Evolutionary conservation across 1,140 invertebrate species (phyloP), one percentile per base, ranked within the genome.

Genomic region (Bathynomus jamesi): DNA sequence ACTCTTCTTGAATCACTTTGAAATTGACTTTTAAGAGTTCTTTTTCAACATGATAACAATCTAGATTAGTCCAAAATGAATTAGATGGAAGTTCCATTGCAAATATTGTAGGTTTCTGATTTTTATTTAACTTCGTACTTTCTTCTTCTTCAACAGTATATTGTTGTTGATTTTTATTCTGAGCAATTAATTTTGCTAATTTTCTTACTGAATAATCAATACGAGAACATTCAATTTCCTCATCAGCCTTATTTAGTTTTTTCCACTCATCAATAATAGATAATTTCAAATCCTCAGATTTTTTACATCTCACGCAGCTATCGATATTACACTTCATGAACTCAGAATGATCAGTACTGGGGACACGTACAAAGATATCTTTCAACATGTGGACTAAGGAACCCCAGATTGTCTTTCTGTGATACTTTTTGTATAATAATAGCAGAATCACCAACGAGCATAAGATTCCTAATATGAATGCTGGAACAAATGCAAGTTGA

Each of bases 41-140:
- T 13, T 29, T 24, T 28, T 74, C 72, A 21, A 40, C 40, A 7
- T 24, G n/a, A 31, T 63, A 67, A 0, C 69, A 30, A 11, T 66
- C 53, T 27, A 69, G 63, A 21, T 74, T 60, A 21, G 27, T 63
- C 72, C 72, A 70, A 62, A 24, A 65, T 53, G 29, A 70, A n/a
- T n/a, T 74, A 10, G 68, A 68, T 7, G 72, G 1, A 21, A 74
- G 46, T 2, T 70, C 68, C 68, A 74, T 70, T 13, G 66, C 25
- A 31, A 74, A 74, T 61, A 74, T 25, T 3, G 72, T 74, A 11
- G 72, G 72, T 3, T 63, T 70, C 27, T 74, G 72, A 29, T n/a
- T 67, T 61, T 28, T 61, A 28, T 29, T 30, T 46, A 40, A 1
- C 2, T 2, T 3, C 17, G 29, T n/a, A 29, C 40, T 30, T 27